phyloP scores from a whole-genome alignment of 2,888 invertebrate species.

The Hypomecis punctinalis region DNA sequence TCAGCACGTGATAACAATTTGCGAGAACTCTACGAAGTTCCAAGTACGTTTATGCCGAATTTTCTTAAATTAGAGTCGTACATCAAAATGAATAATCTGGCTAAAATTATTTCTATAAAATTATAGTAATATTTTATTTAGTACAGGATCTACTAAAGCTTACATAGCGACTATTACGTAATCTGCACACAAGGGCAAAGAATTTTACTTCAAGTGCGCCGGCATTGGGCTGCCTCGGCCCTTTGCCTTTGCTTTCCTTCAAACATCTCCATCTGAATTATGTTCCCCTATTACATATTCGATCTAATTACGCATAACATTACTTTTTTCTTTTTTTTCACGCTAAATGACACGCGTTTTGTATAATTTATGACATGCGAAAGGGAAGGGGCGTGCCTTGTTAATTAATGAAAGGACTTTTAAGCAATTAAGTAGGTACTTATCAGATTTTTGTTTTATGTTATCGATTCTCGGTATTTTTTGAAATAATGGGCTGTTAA shows the following conservation, averaged over 20 bases:
- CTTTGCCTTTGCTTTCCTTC: slow-evolving; percentile 49
- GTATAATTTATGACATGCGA: slow-evolving; percentile 21
- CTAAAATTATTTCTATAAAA: too few relatives aligned
- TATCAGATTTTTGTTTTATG: neutral
- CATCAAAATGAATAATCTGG: too few relatives aligned
- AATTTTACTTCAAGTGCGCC: slow-evolving; percentile 41
- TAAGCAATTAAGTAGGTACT: neutral
- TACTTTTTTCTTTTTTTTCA: slow-evolving; percentile 52
- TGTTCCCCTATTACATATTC: slow-evolving; percentile 80
- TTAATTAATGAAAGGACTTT: slow-evolving; percentile 1
- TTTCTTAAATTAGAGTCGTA: too few relatives aligned
- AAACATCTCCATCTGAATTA: slow-evolving; percentile 56
- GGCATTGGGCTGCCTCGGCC: slow-evolving; percentile 35
- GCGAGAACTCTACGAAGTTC: neutral
- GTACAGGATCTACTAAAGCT: neutral
- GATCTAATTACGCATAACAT: slow-evolving; percentile 86
- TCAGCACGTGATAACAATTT: slow-evolving; percentile 4
- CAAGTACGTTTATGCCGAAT: too few relatives aligned
- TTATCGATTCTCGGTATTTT: neutral
- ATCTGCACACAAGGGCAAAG: slow-evolving; percentile 30
- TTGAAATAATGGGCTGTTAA: neutral
- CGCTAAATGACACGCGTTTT: slow-evolving; percentile 25
- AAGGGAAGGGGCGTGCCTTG: slow-evolving; percentile 22
- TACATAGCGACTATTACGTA: slow-evolving; percentile 18
- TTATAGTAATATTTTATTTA: too few relatives aligned